Evolutionary conservation across 2,797 vertebrate species (phyloP), one percentile per base, ranked within the genome.

Genomic region (Oophaga sylvatica): DNA sequence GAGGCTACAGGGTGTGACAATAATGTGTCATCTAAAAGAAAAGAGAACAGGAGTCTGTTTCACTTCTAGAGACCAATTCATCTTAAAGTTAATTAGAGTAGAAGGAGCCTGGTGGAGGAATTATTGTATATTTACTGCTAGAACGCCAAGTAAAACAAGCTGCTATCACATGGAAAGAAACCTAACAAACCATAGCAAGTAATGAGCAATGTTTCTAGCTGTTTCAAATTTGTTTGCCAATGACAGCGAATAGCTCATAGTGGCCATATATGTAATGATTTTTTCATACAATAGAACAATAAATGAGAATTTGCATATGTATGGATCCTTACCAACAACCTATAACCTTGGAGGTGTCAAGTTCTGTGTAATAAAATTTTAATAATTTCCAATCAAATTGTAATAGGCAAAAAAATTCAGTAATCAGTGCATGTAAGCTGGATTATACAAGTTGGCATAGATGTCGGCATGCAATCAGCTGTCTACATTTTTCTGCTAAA

Each of bases 21-120:
- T 65, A 81, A 81, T 67, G 62, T 26, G n/a, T 81, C 60, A 81
- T 65, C 10, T 35, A 81, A 35, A 81, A 81, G 41, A 80, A 62
- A 17, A 79, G 16, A 79, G 29, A 59, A 80, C 22, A 80, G 22
- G 78, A 35, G 57, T 35, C n/a, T 62, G 31, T 41, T 62, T 45
- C 53, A 56, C 19, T 57, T 57, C 26, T 57, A 77, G 22, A 56
- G 13, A 56, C 48, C 75, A 56, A 12, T 13, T 12, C 11, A 77
- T 56, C 48, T 31, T 68, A 70, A 70, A 70, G 29, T 31, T 22
- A 48, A 48, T 26, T 48, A n/a, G 41, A 45, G 26, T 45, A 48
- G 68, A 35, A 5, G 29, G 31, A 35, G 35, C 45, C 35, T 73
- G 70, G 15, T 20, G 35, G 3, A 29, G 26, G 67, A 12, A 13